Evolutionary conservation across 2,113 vertebrate genomes (phyloP).

Genomic region (Redunca redunca): DNA sequence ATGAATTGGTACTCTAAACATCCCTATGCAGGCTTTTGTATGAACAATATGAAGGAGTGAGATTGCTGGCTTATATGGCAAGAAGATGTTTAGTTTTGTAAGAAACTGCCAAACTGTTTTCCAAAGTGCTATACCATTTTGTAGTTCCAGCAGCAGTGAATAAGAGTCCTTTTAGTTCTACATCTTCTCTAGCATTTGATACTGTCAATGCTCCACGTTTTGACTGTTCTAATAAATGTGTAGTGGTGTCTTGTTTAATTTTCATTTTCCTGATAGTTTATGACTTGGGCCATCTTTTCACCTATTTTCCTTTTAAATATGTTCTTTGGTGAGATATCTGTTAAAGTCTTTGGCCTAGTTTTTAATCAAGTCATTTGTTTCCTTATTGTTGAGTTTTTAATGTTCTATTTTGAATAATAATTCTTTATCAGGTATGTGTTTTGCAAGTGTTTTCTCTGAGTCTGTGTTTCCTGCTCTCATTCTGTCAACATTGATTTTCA

Average conservation of each 20-base stretch:
- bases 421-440: neutral
- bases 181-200: too few relatives aligned
- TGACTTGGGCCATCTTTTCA: neutral
- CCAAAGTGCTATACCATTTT: neutral
- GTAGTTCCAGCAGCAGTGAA: neutral
- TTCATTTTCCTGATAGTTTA: neutral
- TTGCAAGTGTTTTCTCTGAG: neutral
- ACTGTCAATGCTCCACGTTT: neutral
- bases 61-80: neutral
- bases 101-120: neutral
- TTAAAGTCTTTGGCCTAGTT: neutral
- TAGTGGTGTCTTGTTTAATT: neutral
- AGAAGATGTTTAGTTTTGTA: neutral
- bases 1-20: neutral
- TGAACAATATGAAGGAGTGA: neutral
- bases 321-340: neutral
- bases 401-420: neutral
- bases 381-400: neutral
- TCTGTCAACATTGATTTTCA: neutral
- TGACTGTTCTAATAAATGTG: neutral
- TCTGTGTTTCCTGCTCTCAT: neutral
- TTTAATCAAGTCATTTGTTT: neutral
- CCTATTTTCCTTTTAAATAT: neutral
- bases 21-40: neutral
- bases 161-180: neutral